Evolutionary conservation across 2,888 invertebrate genomes (phyloP), one percentile per base, ranked within the genome.

Genomic region (Catocala fraxini): DNA sequence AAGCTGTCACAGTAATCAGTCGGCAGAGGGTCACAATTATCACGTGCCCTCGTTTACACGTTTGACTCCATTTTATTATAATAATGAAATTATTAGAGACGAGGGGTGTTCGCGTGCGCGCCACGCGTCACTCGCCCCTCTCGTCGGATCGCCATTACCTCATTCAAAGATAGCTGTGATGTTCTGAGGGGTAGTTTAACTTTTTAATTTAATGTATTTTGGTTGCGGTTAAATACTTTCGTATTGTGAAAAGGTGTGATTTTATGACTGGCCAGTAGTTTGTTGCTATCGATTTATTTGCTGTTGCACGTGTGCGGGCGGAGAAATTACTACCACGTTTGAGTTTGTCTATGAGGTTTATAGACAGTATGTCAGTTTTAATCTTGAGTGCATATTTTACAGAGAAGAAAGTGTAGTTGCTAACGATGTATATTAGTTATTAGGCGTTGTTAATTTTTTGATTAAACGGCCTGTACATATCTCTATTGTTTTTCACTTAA

Each of bases 51-150:
- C 90, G 88, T 91, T 92, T 91, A 91, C 90, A 89, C 89, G 83
- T 91, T 92, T 90, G 89, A 89, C 89, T 91, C 81, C 83, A 82
- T 90, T 92, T 91, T 90, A 91, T 92, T 91, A 89, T 89, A 87
- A 91, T 91, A 93, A 92, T 92, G 88, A 90, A 92, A 92, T 91
- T 90, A 93, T 91, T 82, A 83, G 63, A 80, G 75, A 79, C 73
- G 75, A 45, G 75, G 80, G 82, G 85, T 82, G 81, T 63, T 87
- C 89, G 91, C 89, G 92, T 90, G 92, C 70, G 61, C 65, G 71
- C 59, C 86, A 79, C 85, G 81, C 79, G 85, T 59, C 80, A 68
- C 65, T 63, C 57, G 51, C 77, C 84, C 86, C 83, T 79, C 81
- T 79, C 82, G 78, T 77, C 80, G 77, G 77, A 80, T 80, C 77